Percentiles rank a stretch among this genome's conserved stretches.
These are phyloP conservation scores for Coptodon rendalli DNA, from an alignment of 2,113 vertebrate genomes.

Conservation along the genomic window DNA sequence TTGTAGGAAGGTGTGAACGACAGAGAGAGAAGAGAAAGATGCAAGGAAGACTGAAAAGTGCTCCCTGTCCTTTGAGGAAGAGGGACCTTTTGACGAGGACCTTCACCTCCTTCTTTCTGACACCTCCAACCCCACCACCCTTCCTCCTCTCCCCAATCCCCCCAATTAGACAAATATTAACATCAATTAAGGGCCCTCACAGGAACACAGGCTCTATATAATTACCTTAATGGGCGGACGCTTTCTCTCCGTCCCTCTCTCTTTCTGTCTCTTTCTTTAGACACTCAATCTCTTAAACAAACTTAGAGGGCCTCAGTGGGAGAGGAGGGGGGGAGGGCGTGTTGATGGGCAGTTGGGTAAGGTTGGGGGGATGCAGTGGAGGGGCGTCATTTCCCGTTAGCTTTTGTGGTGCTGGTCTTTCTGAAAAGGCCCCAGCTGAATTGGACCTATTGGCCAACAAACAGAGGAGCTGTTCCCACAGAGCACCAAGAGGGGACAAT, in stretches of 20 bases:
- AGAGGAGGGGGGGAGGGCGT: background rate
- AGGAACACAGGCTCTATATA: slow-evolving; percentile 99
- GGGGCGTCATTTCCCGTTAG: slow-evolving; percentile 63
- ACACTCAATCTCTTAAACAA: slow-evolving; percentile 68
- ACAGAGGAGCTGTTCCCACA: slow-evolving; percentile 95
- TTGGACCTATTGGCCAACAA: slow-evolving; percentile 99
- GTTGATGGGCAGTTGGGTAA: slow-evolving; percentile 12
- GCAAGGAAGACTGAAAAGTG: slow-evolving; percentile 46
- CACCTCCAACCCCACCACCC: background rate
- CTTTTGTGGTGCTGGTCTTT: slow-evolving; percentile 92
- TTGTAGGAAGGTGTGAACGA: slow-evolving; percentile 68
- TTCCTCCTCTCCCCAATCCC: slow-evolving; percentile 79
- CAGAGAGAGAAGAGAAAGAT: slow-evolving; percentile 24
- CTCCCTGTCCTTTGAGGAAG: slow-evolving; percentile 53
- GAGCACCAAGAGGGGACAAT: slow-evolving; percentile 37
- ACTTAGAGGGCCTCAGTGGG: slow-evolving; percentile 78
- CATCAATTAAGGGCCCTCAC: slow-evolving; percentile 99
- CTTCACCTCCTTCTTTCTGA: slow-evolving; percentile 25
- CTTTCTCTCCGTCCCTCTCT: slow-evolving; percentile 81
- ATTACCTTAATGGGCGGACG: slow-evolving; percentile 99
- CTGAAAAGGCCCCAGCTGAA: slow-evolving; percentile 92
- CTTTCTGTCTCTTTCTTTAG: slow-evolving; percentile 60
- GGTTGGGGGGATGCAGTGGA: background rate
- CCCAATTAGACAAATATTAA: slow-evolving; percentile 99
- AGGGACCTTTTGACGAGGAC: slow-evolving; percentile 45